These are phyloP conservation scores for Centroberyx gerrardi DNA, from an alignment of 2,797 vertebrate genomes.

Conservation along the genomic window DNA sequence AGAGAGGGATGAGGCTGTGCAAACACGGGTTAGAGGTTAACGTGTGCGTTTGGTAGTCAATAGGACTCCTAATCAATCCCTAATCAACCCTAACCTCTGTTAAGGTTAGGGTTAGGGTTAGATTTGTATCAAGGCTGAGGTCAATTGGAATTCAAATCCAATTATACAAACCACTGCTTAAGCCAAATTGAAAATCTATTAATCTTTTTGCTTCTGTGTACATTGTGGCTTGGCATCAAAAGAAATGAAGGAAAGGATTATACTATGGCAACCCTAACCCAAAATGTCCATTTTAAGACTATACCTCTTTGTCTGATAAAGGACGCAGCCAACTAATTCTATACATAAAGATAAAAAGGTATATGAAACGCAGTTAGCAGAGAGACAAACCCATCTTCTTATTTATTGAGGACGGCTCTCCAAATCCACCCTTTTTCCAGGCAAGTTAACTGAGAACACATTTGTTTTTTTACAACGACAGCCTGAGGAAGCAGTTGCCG, in stretches of 20 bases:
- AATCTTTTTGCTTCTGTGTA: not conserved
- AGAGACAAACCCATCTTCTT: too few relatives aligned
- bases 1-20: constrained; percentile 2
- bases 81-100: too few relatives aligned
- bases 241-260: not conserved
- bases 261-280: too few relatives aligned
- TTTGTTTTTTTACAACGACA: not conserved
- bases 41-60: constrained; percentile 33
- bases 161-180: constrained; percentile 61
- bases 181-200: not conserved
- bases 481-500: not conserved
- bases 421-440: not conserved
- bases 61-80: constrained; percentile 43
- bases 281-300: too few relatives aligned
- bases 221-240: not conserved
- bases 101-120: too few relatives aligned
- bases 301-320: too few relatives aligned
- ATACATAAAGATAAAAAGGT: too few relatives aligned
- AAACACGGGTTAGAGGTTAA: constrained; percentile 44
- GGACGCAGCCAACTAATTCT: too few relatives aligned
- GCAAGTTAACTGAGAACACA: not conserved
- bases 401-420: not conserved
- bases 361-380: too few relatives aligned
- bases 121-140: constrained; percentile 51
- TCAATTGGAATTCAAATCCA: constrained; percentile 48